Percentiles rank a stretch among this genome's conserved stretches.
Evolutionary conservation across 1,140 invertebrate species (phyloP).

Genomic region (Polyergus mexicanus): DNA sequence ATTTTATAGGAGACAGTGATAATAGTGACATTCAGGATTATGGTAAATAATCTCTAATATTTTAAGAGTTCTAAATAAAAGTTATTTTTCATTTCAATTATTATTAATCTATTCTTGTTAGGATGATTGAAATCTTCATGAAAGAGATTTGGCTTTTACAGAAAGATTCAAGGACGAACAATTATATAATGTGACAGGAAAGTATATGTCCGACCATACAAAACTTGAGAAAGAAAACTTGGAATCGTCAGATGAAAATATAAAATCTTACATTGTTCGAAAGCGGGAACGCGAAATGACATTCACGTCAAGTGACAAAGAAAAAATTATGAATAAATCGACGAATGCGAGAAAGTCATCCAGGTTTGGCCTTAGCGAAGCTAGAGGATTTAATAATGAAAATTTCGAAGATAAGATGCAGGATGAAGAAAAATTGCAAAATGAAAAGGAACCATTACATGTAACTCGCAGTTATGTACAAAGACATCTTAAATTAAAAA

Average conservation of each 20-base stretch:
- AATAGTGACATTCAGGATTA: constrained; percentile 27
- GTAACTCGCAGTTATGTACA: background rate
- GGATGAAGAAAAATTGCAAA: constrained; percentile 2
- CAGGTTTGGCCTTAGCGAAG: background rate
- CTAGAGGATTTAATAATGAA: constrained; percentile 38
- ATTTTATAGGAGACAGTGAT: constrained; percentile 35
- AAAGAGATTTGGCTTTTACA: constrained; percentile 17
- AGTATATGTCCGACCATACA: background rate
- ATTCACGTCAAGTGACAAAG: constrained; percentile 41
- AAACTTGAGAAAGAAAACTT: constrained; percentile 66
- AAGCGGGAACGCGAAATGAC: constrained; percentile 70
- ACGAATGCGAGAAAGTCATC: constrained; percentile 52
- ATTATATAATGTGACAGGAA: background rate
- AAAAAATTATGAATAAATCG: constrained; percentile 9
- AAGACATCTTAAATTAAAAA: constrained; percentile 30
- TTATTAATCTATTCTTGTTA: background rate
- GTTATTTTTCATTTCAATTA: constrained; percentile 5
- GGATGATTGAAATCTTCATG: background rate
- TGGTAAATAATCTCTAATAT: constrained; percentile 54
- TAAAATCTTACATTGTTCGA: constrained; percentile 45
- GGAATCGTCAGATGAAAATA: constrained; percentile 28
- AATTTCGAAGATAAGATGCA: background rate
- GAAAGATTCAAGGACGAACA: background rate
- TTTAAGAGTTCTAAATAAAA: background rate
- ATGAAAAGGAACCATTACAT: constrained; percentile 17